These are phyloP conservation scores for Delia radicum DNA, from an alignment of 1,140 invertebrate genomes.

Conservation along the genomic window DNA sequence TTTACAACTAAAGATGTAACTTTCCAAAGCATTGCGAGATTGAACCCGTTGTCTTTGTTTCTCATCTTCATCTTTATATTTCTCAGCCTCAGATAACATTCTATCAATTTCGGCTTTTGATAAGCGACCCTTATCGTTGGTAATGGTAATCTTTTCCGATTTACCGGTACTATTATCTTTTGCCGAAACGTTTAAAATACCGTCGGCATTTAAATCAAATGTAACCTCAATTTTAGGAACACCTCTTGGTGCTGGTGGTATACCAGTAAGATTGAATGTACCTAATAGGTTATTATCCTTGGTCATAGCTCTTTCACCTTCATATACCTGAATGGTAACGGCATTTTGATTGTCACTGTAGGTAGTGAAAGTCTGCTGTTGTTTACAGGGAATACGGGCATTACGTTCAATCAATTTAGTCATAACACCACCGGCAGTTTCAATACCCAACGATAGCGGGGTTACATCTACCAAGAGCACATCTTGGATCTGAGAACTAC, in stretches of 20 bases:
- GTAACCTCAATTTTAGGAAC: conserved; percentile 67
- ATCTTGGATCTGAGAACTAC: conserved; percentile 73
- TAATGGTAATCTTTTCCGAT: conserved; percentile 79
- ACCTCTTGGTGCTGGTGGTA: conserved; percentile 68
- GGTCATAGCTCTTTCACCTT: conserved; percentile 75
- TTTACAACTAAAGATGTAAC: conserved; percentile 80
- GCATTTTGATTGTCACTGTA: conserved; percentile 71
- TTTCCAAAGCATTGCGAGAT: conserved; percentile 79
- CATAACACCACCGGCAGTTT: conserved; percentile 70
- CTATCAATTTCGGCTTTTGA: conserved; percentile 88
- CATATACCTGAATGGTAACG: conserved; percentile 74
- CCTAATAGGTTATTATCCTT: conserved; percentile 79
- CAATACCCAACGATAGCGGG: conserved; percentile 70
- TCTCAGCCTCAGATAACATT: conserved; percentile 82
- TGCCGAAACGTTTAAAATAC: conserved; percentile 78
- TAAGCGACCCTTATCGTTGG: conserved; percentile 89
- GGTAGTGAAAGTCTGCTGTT: conserved; percentile 67
- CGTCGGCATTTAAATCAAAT: conserved; percentile 79
- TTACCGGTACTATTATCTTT: conserved; percentile 76
- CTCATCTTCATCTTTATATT: conserved; percentile 70
- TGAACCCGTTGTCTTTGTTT: conserved; percentile 66
- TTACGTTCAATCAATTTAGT: conserved; percentile 68
- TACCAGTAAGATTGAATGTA: conserved; percentile 73
- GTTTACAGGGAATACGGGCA: conserved; percentile 68
- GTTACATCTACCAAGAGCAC: conserved; percentile 72